Evolutionary conservation across 2,888 invertebrate species (phyloP), one percentile per base, ranked within the genome.

Genomic region (Brachylomia viminalis): DNA sequence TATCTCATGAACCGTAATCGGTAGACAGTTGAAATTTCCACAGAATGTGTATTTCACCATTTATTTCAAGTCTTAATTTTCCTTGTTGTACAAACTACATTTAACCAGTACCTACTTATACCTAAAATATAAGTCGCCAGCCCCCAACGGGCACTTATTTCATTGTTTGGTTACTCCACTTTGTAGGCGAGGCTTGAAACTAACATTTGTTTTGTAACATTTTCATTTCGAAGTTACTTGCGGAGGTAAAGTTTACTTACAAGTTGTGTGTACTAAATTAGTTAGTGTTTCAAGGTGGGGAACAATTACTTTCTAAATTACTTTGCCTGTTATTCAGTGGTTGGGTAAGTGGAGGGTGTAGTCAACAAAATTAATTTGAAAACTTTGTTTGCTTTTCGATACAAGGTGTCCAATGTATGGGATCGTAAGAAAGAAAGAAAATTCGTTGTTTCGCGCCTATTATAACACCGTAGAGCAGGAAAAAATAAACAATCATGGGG

Each of bases 191-290:
- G 45, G 27, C 20, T 65, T 45, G 56, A 66, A 77, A 79, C 77
- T 78, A 77, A 81, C 67, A 74, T 79, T 80, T 81, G 75, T 77
- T 80, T 71, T 42, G 75, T 66, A 83, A 80, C 69, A 77, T 76
- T 79, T 83, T 76, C 69, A 82, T 85, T 80, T 77, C 23, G 42
- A 84, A 84, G 66, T 56, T 77, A 56, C n/a, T n/a, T n/a, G n/a
- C 23, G 47, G 20, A 56, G 42, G 38, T 33, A 15, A 80, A 79
- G 72, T 78, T 86, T 79, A 72, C 77, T 82, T 73, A 54, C 58
- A 86, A 85, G 62, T 82, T 79, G 61, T 71, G 23, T 71, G 66
- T 62, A 59, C 33, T 73, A 67, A 77, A 61, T 79, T 64, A 85
- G 76, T 87, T 82, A 76, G 77, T 79, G 71, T 83, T 67, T 20